Evolutionary conservation across 2,797 vertebrate species (phyloP), one percentile per base, ranked within the genome.

Genomic region (Danio jaintianensis): DNA sequence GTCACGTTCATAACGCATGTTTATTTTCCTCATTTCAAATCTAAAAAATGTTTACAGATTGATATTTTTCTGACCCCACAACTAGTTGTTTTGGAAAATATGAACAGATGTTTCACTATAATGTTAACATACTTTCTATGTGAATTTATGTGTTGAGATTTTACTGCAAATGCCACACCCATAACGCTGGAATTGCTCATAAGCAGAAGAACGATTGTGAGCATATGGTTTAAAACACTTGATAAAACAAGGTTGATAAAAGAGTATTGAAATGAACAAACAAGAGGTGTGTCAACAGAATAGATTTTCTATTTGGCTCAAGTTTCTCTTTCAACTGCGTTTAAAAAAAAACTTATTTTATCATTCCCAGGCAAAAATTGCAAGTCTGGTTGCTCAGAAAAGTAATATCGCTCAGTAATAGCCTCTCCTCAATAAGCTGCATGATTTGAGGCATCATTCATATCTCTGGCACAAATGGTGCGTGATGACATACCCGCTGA

Each of bases 211-310:
- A 40, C 61, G 11, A 55, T 47, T 58, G 5, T 18, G 50, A 58
- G 63, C 52, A 38, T 67, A 58, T 67, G 62, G 20, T 67, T 66
- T 56, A 29, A 38, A 67, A 67, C 20, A 56, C 20, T 67, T n/a
- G n/a, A 64, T 16, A 18, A 40, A 20, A 67, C 62, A 36, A 47
- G 20, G 42, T 58, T 67, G 56, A 56, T 47, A 20, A 68, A 66
- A 29, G 42, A 66, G 55, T 47, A 76, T 43, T 55, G 48, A n/a
- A 45, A 66, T 45, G 8, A 64, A 22, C 6, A n/a, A 53, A 45
- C n/a, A 55, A 29, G 38, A 50, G 38, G 38, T 52, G n/a, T 13
- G 11, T 8, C 12, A 16, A 59, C 8, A 45, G 42, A 36, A 12
- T 48, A 67, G 43, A 29, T 29, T 69, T 52, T n/a, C 13, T 29